Percentiles rank a stretch among this genome's conserved stretches.
Conservation (phyloP, 2,888 invertebrate genomes). For the Pachycephus smyrnensis region DNA sequence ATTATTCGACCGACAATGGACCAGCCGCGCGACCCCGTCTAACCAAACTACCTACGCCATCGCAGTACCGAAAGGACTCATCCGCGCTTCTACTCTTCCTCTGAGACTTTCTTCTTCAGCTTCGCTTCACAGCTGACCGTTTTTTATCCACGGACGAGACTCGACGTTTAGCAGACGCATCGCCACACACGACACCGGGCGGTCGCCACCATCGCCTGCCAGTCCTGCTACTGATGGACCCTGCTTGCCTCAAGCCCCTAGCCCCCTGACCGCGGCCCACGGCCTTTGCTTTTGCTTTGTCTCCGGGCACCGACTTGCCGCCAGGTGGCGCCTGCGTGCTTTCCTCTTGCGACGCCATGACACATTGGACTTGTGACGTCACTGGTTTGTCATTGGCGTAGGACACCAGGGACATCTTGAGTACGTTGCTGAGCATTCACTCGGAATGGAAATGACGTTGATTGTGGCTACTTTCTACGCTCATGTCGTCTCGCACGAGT, state of each 20-base stretch:
- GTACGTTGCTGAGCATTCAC: neutral
- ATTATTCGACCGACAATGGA: neutral
- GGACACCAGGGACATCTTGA: neutral
- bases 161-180: slow-evolving; percentile 30
- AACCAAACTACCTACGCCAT: slow-evolving; percentile 15
- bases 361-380: neutral
- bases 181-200: slow-evolving; percentile 32
- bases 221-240: slow-evolving; percentile 30
- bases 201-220: slow-evolving; percentile 34
- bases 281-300: slow-evolving; percentile 22
- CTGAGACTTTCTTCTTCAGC: slow-evolving; percentile 10
- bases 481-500: neutral
- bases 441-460: neutral
- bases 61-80: slow-evolving; percentile 19
- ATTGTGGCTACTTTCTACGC: neutral
- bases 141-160: slow-evolving; percentile 18
- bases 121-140: slow-evolving; percentile 14
- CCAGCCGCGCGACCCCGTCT: neutral
- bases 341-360: slow-evolving; percentile 21
- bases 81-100: slow-evolving; percentile 23
- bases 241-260: slow-evolving; percentile 9
- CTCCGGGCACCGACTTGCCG: slow-evolving; percentile 21
- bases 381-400: neutral
- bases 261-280: slow-evolving; percentile 17
- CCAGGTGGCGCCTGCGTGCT: slow-evolving; percentile 23